These are phyloP conservation scores for Portunus trituberculatus DNA, from an alignment of 1,140 invertebrate genomes.

Conservation along the genomic window DNA sequence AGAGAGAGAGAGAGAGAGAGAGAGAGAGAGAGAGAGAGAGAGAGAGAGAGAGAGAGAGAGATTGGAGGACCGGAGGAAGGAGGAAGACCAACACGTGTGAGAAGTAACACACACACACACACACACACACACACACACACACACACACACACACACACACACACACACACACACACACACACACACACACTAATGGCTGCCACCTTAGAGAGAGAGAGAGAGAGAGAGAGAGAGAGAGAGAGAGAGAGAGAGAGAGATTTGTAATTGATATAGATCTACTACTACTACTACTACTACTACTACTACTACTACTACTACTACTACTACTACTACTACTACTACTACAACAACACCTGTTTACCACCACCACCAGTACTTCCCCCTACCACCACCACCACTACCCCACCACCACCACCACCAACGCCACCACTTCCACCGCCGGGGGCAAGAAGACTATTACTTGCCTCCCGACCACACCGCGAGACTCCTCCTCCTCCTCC, in stretches of 20 bases:
- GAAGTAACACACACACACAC: no score
- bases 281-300: not conserved
- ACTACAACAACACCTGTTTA: not conserved
- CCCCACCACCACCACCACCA: constrained; percentile 14
- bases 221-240: no score
- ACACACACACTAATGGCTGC: no score
- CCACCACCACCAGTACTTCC: not conserved
- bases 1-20: not conserved
- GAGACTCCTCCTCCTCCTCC: constrained; percentile 26
- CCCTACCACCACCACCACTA: not conserved
- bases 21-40: not conserved
- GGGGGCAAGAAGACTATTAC: constrained; percentile 56
- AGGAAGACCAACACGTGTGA: no score
- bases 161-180: no score
- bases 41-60: not conserved
- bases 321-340: constrained; percentile 22
- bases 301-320: constrained; percentile 23
- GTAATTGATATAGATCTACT: not conserved
- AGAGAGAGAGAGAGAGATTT: no score
- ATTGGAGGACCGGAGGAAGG: not conserved
- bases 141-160: no score
- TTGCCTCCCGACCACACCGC: constrained; percentile 57
- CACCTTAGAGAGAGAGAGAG: no score
- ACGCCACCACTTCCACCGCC: constrained; percentile 56
- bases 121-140: no score